These are phyloP conservation scores for Amiota communis DNA, from an alignment of 2,888 invertebrate genomes.

Conservation along the genomic window DNA sequence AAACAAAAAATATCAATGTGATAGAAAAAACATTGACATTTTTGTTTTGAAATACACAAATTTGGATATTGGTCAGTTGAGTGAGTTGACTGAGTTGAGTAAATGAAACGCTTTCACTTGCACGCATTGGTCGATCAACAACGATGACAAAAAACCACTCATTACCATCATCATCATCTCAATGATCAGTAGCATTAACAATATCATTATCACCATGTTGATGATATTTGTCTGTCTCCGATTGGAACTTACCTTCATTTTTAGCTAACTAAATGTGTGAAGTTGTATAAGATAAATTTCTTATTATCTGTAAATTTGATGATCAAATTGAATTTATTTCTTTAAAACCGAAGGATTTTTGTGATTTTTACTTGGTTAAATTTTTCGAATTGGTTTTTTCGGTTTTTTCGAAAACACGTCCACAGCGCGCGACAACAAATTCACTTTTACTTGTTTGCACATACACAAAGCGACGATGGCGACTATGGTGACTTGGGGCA, in stretches of 20 bases:
- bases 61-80: slow-evolving; percentile 48
- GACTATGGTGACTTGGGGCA: not conserved
- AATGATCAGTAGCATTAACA: no score
- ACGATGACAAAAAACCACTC: not conserved
- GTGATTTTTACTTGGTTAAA: not conserved
- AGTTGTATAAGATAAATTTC: slow-evolving; percentile 41
- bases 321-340: not conserved
- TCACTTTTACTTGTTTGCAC: slow-evolving; percentile 36
- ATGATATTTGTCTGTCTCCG: not conserved
- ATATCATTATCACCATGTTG: not conserved
- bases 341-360: not conserved
- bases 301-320: slow-evolving; percentile 6
- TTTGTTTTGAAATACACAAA: slow-evolving; percentile 35
- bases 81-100: slow-evolving; percentile 34
- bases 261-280: slow-evolving; percentile 23
- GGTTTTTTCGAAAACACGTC: slow-evolving; percentile 27
- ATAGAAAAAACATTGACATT: not conserved
- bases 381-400: not conserved
- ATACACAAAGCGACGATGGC: not conserved
- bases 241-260: slow-evolving; percentile 55
- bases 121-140: not conserved
- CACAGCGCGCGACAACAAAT: slow-evolving; percentile 30
- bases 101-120: slow-evolving; percentile 52
- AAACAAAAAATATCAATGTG: slow-evolving; percentile 16
- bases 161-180: no score